These are phyloP conservation scores for Oreochromis grahami DNA, from an alignment of 2,797 vertebrate genomes.

Conservation along the genomic window DNA sequence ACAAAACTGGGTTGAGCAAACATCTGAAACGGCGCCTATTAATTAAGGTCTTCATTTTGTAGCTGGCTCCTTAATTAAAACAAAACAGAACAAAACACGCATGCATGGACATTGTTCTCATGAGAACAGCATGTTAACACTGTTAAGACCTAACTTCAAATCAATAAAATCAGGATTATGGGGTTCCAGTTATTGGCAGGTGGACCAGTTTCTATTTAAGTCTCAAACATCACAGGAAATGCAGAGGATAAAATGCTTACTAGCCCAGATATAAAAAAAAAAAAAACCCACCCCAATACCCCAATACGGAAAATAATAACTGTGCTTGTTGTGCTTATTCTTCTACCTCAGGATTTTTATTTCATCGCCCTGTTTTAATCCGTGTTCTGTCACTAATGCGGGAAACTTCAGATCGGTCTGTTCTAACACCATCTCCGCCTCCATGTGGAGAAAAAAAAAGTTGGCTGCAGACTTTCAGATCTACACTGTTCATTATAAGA, in stretches of 20 bases:
- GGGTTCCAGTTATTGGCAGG: neutral
- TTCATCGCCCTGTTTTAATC: neutral
- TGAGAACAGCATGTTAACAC: neutral
- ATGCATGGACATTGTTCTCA: neutral
- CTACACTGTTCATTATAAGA: neutral
- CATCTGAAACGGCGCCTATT: neutral
- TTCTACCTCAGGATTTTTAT: neutral
- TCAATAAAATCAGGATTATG: neutral
- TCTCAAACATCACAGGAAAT: neutral
- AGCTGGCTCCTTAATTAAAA: neutral
- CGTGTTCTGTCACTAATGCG: neutral
- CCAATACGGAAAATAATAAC: neutral
- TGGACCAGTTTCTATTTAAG: neutral
- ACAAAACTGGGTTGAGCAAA: neutral
- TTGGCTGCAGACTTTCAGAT: neutral
- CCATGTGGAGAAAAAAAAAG: neutral
- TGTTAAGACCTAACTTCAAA: neutral
- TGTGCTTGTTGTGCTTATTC: neutral
- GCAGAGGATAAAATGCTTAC: neutral
- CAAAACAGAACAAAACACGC: neutral
- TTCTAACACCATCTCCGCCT: neutral
- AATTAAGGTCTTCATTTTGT: neutral
- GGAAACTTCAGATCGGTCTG: conserved; percentile 3
- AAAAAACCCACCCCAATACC: too few species aligned
- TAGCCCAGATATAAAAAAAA: neutral